Conservation (phyloP, 2,888 invertebrate species). For the Drosophila yooni region DNA sequence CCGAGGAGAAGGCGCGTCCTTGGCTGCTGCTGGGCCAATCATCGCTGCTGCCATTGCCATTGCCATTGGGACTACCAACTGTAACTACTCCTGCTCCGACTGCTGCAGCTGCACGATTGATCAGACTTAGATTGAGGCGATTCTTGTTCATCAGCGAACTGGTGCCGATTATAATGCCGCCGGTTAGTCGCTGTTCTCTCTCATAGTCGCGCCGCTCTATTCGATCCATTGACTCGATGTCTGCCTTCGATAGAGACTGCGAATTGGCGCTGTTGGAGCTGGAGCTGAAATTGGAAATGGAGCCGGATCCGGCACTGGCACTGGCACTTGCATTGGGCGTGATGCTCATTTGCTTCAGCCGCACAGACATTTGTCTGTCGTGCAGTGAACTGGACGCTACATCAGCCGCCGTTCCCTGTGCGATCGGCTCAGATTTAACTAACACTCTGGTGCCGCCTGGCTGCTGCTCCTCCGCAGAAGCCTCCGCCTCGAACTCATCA, state of each 20-base stretch:
- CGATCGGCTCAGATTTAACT: conserved; percentile 13
- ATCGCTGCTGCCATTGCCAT: conserved; percentile 56
- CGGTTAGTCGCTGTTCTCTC: conserved; percentile 84
- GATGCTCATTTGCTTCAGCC: conserved; percentile 82
- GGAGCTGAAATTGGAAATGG: not conserved
- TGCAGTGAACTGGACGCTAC: conserved; percentile 64
- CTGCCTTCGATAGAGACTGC: conserved; percentile 62
- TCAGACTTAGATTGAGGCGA: conserved; percentile 83
- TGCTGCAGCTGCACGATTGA: conserved; percentile 54
- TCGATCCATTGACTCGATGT: conserved; percentile 85
- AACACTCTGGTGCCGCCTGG: conserved; percentile 6
- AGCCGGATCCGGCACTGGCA: conserved; percentile 17
- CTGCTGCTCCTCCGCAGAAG: conserved; percentile 22
- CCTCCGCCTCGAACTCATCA: conserved; percentile 83
- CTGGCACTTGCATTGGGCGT: conserved; percentile 56
- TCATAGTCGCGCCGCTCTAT: conserved; percentile 85
- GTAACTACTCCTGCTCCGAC: conserved; percentile 5
- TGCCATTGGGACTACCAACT: conserved; percentile 5
- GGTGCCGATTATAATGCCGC: conserved; percentile 82
- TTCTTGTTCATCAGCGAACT: conserved; percentile 82
- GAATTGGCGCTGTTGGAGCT: conserved; percentile 8
- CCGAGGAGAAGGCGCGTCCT: conserved; percentile 82
- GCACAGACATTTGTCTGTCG: conserved; percentile 82
- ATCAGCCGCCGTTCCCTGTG: conserved; percentile 38
- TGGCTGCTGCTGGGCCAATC: conserved; percentile 81